Base-by-base conservation (phyloP, 1,140 invertebrate genomes). In the Ceratoteleas bidentatus region DNA sequence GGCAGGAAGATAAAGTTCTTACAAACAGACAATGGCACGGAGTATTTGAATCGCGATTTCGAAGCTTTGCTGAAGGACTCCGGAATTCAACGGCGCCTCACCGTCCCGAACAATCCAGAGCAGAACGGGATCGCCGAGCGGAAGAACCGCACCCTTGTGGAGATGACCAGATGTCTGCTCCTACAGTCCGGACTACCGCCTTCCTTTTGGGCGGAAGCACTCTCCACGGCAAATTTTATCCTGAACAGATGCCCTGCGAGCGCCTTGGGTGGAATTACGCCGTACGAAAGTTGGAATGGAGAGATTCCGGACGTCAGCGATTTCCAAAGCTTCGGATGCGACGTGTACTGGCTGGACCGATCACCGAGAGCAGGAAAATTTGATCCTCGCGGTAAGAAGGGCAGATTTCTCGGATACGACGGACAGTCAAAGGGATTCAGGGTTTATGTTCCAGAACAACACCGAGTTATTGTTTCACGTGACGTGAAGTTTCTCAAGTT, bases 381-480 rank as follows among this genome's bases (percentile, higher is more conserved):
- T 11, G 36, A 40, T 11, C 2, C 36, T 40, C 36, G 36, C 2
- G 36, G 36, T 40, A 40, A 40, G 36, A 40, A 40, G 36, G 36
- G 36, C 1, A 2, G 36, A 1, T 40, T 40, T 11, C 10, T 40
- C 7, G 36, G 36, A 6, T 45, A 45, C n/a, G 43, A 45, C 6
- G 11, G 43, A n/a, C 0, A 45, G n/a, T 45, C 43, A n/a, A 45
- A 45, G 43, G 43, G 43, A 13, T n/a, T 45, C 43, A 45, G 43
- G 11, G 11, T 45, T n/a, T 45, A 45, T 45, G 43, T 45, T 45
- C 43, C n/a, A n/a, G 43, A 45, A n/a, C 9, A 45, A n/a, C 43
- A n/a, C 11, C 8, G 43, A 45, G 43, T 45, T n/a, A n/a, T 45
- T 13, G 43, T 45, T 45, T 45, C 43, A n/a, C 43, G 43, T 2